Conservation (phyloP, 2,797 vertebrate species). For the Enteromius trimaculatus region DNA sequence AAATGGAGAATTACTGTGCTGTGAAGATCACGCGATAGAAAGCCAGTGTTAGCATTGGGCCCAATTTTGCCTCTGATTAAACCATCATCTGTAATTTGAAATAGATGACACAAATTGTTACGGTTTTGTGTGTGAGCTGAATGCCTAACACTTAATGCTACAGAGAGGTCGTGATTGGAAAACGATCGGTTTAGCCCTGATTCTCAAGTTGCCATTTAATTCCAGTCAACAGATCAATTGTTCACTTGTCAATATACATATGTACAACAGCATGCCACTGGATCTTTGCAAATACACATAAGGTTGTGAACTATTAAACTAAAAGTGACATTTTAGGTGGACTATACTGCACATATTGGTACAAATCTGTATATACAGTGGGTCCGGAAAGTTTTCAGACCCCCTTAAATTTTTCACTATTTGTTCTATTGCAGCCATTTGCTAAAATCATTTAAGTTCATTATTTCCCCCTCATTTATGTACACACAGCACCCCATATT, state of each 20-base stretch:
- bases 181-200: constrained; percentile 55
- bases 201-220: constrained; percentile 53
- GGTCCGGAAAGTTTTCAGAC: too few species aligned
- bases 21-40: constrained; percentile 79
- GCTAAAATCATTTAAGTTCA: too few species aligned
- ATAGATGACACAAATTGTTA: constrained; percentile 71
- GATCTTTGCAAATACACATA: too few species aligned
- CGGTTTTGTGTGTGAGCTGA: constrained; percentile 67
- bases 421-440: too few species aligned
- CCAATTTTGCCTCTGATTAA: constrained; percentile 80
- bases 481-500: too few species aligned
- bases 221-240: constrained; percentile 47
- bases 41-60: constrained; percentile 67
- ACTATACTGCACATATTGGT: too few species aligned
- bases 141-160: constrained; percentile 61
- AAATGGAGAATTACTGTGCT: constrained; percentile 73
- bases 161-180: constrained; percentile 63
- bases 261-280: constrained; percentile 12
- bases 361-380: too few species aligned
- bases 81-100: constrained; percentile 81
- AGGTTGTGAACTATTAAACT: background rate
- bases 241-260: constrained; percentile 46
- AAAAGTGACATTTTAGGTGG: background rate
- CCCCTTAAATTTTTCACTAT: too few species aligned
- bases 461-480: too few species aligned